phyloP scores from a whole-genome alignment of 2,888 invertebrate species.

The Ophion slaviceki region DNA sequence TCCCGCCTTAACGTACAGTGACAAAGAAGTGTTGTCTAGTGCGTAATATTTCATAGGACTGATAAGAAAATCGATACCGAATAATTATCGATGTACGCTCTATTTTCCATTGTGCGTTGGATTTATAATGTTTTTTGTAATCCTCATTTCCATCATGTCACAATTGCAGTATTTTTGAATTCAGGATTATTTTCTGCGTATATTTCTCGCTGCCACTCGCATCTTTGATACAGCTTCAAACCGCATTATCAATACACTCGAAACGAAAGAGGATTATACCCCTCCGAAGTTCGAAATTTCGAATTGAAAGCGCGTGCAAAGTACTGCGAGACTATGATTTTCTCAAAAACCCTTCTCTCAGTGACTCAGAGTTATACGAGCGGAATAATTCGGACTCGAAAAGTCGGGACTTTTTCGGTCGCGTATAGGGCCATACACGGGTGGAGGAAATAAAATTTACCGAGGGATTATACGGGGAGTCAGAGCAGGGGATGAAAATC shows the following conservation, averaged over 20 bases:
- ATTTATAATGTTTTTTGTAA: too few relatives aligned
- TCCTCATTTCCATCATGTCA: too few relatives aligned
- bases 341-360: conserved; percentile 50
- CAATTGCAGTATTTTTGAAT: too few relatives aligned
- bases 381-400: conserved; percentile 48
- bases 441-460: conserved; percentile 65
- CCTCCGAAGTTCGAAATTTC: background rate
- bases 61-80: too few relatives aligned
- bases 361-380: conserved; percentile 21
- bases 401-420: conserved; percentile 22
- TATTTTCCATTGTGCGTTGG: too few relatives aligned
- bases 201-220: too few relatives aligned
- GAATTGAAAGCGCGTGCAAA: background rate
- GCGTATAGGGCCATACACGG: background rate
- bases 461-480: conserved; percentile 32
- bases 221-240: too few relatives aligned
- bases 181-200: too few relatives aligned
- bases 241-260: background rate
- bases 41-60: too few relatives aligned
- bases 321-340: background rate
- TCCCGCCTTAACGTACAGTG: too few relatives aligned
- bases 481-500: conserved; percentile 36
- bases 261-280: background rate
- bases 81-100: too few relatives aligned
- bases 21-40: too few relatives aligned